Evolutionary conservation across 2,113 vertebrate species (phyloP), one percentile per base, ranked within the genome.

Genomic region (Xenotilapia flavipinnis): DNA sequence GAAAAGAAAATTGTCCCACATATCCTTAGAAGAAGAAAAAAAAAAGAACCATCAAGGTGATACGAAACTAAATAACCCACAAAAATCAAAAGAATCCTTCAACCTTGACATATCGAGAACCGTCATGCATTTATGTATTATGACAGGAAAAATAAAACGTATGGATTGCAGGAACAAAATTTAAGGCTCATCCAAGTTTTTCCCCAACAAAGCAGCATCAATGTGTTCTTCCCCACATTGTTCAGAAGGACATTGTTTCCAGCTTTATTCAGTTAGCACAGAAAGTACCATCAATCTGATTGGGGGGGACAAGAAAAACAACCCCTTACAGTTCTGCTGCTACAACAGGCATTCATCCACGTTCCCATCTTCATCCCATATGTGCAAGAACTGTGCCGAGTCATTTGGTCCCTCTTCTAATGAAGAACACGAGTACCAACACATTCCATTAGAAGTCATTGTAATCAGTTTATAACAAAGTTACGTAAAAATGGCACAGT

Each of bases 401-500:
- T 89, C 73, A 81, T 92, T 96, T 96, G 95, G 95, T 96, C 96
- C 95, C 91, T 91, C 92, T 85, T 91, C 91, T 58, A 81, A 89
- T 77, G 85, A 93, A 93, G 89, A 91, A 90, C 90, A 91, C 81
- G 91, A 92, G 90, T 91, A 93, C 94, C 93, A 90, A 93, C 90
- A 94, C 90, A 91, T 89, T 88, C 91, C 70, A 86, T 90, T 73
- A 91, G 82, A 94, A 93, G 85, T 89, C 82, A 88, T 21, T 87
- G 86, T 83, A 91, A 90, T 87, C 83, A 33, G 60, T 93, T 93
- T 82, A 83, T 93, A 95, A 84, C 90, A 94, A 94, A 92, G 88
- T 89, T 91, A 94, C 80, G 79, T 84, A 88, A 95, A 93, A 94
- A 94, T 96, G 95, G 91, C 95, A 96, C 93, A 92, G 92, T 95